Evolutionary conservation across 2,888 invertebrate species (phyloP), one percentile per base, ranked within the genome.

Genomic region (Tenthredo livida): DNA sequence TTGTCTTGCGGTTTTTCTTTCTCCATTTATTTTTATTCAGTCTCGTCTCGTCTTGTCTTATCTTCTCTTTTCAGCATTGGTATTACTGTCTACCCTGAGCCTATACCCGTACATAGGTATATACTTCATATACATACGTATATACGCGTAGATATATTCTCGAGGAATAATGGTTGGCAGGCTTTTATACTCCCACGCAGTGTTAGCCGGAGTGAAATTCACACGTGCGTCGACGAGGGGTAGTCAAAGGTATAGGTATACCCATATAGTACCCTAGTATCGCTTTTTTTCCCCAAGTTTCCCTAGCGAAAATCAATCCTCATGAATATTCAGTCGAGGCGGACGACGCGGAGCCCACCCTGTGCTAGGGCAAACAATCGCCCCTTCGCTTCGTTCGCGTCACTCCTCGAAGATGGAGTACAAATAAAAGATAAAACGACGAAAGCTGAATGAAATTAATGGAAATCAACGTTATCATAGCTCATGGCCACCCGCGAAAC

Each of bases 301-400:
- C 40, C 21, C 17, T 15, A 58, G 75, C 72, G 77, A 80, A 80
- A 80, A 80, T 80, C 80, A 37, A 80, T 80, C 40, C 80, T 80
- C 80, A 80, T 80, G 80, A 80, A 80, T 80, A 80, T 80, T 58
- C 80, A 80, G 77, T 17, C 15, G 50, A 77, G 54, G 29, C 50
- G 47, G 77, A 61, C 61, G 21, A 61, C 61, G 54, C 77, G 33
- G 33, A 77, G 29, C 33, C 17, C 54, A 29, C 6, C n/a, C 17
- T n/a, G 54, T 54, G 6, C 54, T 40, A 40, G 15, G 50, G 54
- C 75, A 50, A 50, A 50, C 75, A 50, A 77, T 77, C 47, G 75
- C 78, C 78, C 78, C 15, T 78, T 54, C 9, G 37, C 7, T 80
- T 61, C 40, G n/a, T 33, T 80, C 77, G 47, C n/a, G 40, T 50